Base-by-base conservation (phyloP, 2,888 invertebrate species). In the Biston betularia region DNA sequence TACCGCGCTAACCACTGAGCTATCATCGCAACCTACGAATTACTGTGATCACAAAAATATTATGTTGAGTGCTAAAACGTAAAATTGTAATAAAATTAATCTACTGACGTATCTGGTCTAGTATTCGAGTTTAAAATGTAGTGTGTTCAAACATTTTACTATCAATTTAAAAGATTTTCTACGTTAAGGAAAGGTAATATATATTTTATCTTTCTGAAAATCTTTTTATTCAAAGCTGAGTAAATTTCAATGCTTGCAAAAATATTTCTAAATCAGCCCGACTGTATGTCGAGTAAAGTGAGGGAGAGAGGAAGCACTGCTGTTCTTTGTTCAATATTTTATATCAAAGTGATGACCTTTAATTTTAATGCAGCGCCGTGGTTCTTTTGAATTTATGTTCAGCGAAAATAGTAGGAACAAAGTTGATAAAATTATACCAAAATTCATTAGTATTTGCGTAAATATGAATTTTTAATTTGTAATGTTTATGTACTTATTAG, bases 11-110 rank as follows among this genome's bases (percentile, higher is more conserved):
- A n/a, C n/a, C n/a, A n/a, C n/a, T n/a, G n/a, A n/a, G n/a, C n/a
- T n/a, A n/a, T n/a, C n/a, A n/a, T n/a, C n/a, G 14, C 34, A 45
- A 57, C 38, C 48, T 38, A 46, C 57, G 48, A 57, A 11, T 46
- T 3, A 57, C 46, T 6, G 6, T 48, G 38, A 48, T 48, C 48
- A 44, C 24, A 48, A 46, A 45, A 46, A 57, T 42, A 45, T 45
- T 53, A 34, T 33, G 45, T 57, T 35, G 48, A 57, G 38, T 15
- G n/a, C 1, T 24, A 54, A 11, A 42, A 24, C 8, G 8, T 24
- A 24, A 54, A 35, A 35, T 6, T 35, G 7, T 35, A 35, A 35
- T 35, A 35, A 35, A 35, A 4, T 35, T 6, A 35, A 35, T 7
- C 35, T 35, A 35, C 35, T 35, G 7, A 24, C n/a, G 15, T 48